These are phyloP conservation scores for Clusia tigrina DNA, from an alignment of 2,888 invertebrate species.

Conservation along the genomic window DNA sequence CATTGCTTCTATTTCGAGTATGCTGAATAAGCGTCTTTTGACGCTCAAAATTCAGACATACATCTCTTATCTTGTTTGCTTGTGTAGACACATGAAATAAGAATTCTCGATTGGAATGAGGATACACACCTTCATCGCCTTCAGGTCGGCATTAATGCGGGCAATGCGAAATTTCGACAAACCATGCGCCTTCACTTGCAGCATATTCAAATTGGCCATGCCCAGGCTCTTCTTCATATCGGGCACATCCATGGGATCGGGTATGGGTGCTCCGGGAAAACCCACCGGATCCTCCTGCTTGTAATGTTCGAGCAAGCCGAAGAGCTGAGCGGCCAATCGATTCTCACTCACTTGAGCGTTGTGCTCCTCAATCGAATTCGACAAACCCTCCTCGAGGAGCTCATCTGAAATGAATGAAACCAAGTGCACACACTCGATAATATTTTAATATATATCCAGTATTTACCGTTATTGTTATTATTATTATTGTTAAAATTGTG, in stretches of 20 bases:
- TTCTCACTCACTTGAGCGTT: constrained; percentile 68
- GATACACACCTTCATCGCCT: constrained; percentile 75
- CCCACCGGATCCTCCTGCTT: constrained; percentile 82
- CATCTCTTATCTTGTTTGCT: too few relatives aligned
- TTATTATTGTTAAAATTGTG: too few relatives aligned
- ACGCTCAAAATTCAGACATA: too few relatives aligned
- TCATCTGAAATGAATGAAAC: not conserved
- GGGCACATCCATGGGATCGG: constrained; percentile 82
- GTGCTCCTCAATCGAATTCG: constrained; percentile 47
- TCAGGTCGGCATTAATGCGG: constrained; percentile 75
- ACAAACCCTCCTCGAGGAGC: constrained; percentile 23
- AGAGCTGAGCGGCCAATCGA: constrained; percentile 76
- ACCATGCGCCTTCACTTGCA: constrained; percentile 76
- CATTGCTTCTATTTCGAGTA: too few relatives aligned
- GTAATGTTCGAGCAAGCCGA: constrained; percentile 77
- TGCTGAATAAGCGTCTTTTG: too few relatives aligned
- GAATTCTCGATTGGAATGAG: too few relatives aligned
- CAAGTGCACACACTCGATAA: too few relatives aligned
- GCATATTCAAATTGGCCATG: constrained; percentile 75
- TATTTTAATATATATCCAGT: not conserved
- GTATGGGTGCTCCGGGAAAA: constrained; percentile 79
- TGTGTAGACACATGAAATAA: too few relatives aligned
- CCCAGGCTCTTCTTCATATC: constrained; percentile 78
- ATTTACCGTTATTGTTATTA: too few relatives aligned
- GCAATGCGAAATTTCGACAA: constrained; percentile 80